Conservation (phyloP, 30 jellyfish, hydroid and myxozoan genomes). For the Thelohanellus kitauei region DNA sequence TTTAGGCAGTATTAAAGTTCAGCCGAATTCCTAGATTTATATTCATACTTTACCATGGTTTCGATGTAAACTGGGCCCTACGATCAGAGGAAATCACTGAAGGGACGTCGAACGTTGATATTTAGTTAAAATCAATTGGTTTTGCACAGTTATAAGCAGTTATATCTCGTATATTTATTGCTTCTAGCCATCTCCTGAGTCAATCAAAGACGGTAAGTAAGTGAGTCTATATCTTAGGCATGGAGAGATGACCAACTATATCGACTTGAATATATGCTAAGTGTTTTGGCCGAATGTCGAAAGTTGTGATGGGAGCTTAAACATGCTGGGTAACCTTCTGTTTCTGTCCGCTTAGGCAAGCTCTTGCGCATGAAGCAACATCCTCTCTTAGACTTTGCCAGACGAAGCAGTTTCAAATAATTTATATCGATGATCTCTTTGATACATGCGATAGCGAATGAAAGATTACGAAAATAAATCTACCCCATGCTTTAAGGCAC, state of each 20-base stretch:
- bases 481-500: too few species aligned
- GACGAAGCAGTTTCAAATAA: conserved; percentile 3
- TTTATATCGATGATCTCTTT: too few species aligned
- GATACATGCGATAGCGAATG: too few species aligned
- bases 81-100: too few species aligned
- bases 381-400: conserved; percentile 14
- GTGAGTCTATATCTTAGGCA: conserved; percentile 1
- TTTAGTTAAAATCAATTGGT: conserved; percentile 9
- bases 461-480: too few species aligned
- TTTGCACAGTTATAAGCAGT: conserved; percentile 6
- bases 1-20: conserved; percentile 15
- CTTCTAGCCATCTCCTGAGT: conserved; percentile 18
- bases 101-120: too few species aligned
- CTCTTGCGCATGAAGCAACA: conserved; percentile 6
- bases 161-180: conserved; percentile 4
- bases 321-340: conserved; percentile 5
- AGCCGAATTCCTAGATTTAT: too few species aligned
- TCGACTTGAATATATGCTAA: conserved; percentile 11
- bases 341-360: conserved; percentile 8
- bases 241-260: conserved; percentile 11
- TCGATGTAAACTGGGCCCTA: too few species aligned
- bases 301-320: conserved; percentile 9
- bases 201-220: conserved; percentile 12
- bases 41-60: background rate
- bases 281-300: conserved; percentile 1